Evolutionary conservation across 2,797 vertebrate genomes (phyloP).

Genomic region (Echeneis naucrates): DNA sequence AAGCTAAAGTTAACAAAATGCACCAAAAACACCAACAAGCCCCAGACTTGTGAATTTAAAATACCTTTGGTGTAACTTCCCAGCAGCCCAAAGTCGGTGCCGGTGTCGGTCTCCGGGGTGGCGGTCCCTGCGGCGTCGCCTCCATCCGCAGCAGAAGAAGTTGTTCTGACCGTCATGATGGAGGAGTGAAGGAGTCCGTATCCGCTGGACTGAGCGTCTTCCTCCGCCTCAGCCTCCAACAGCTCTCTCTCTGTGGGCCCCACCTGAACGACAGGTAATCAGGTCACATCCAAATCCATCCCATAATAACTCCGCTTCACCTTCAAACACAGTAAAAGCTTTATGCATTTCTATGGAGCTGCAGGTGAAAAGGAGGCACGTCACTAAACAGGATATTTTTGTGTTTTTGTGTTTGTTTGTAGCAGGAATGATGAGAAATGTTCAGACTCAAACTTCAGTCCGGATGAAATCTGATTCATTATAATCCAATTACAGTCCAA

Average conservation of each 20-base stretch:
- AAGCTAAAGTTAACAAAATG: background rate
- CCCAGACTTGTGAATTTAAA: too few relatives aligned
- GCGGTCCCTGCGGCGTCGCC: slow-evolving; percentile 33
- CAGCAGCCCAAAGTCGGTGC: slow-evolving; percentile 74
- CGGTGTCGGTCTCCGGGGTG: slow-evolving; percentile 65
- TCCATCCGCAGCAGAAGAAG: slow-evolving; percentile 4
- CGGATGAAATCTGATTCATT: slow-evolving; percentile 28
- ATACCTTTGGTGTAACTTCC: slow-evolving; percentile 55
- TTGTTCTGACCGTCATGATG: background rate
- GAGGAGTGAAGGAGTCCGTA: slow-evolving; percentile 46
- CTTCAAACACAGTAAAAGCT: too few relatives aligned
- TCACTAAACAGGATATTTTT: too few relatives aligned
- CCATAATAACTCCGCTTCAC: too few relatives aligned
- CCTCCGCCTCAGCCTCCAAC: slow-evolving; percentile 64
- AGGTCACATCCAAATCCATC: background rate
- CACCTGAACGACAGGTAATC: slow-evolving; percentile 18
- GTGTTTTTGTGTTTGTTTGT: too few relatives aligned
- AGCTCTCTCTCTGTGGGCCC: slow-evolving; percentile 36
- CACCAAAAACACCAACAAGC: too few relatives aligned
- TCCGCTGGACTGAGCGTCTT: slow-evolving; percentile 65
- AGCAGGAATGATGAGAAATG: too few relatives aligned
- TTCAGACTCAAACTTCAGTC: too few relatives aligned
- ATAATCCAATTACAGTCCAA: slow-evolving; percentile 19
- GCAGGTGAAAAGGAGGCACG: too few relatives aligned
- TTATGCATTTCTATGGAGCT: too few relatives aligned